Base-by-base conservation (phyloP, 35 echinoderm and acorn worm species). In the Heliocidaris erythrogramma region DNA sequence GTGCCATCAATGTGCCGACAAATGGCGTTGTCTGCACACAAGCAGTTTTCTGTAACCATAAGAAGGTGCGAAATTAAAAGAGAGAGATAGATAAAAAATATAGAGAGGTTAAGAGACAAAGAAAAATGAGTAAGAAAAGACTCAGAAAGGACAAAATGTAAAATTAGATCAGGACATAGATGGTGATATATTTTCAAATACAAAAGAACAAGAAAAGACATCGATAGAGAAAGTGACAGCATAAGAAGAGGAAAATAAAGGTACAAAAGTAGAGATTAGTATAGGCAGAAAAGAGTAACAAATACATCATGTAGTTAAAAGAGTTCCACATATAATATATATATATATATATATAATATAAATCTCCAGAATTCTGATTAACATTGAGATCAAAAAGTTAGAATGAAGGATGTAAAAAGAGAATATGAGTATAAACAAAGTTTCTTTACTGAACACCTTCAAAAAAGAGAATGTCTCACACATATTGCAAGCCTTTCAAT, bases 1-100 rank as follows among this genome's bases (percentile, higher is more conserved):
- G 89, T 48, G 10, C 98, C 98, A 14, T 88, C 92, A 13, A 95
- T 88, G 48, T 96, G 95, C 11, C 94, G 24, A 50, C 98, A 99
- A 0, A 47, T 69, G 9, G 93, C 98, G n/a, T 94, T 93, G 65
- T 97, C 96, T 88, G 94, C n/a, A 86, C 98, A 99, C 13, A 13
- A 59, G 88, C 98, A 99, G 10, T 16, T 90, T 14, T 96, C 94
- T 92, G 27, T 30, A 92, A 42, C 31, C 52, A 11, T 56, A 56
- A 56, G 52, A 56, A 10, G 16, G 49, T 49, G 71, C 10, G 52
- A 56, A 18, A 78, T 7, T 78, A 7, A 78, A n/a, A n/a, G 65
- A 7, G 18, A 27, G 27, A 7, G 21, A 7, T 4, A 27, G 27
- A 7, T 4, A 27, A 18, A 27, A 6, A 78, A 60, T 2, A 69